A percentile compares a stretch with the other conserved stretches of the same genome.
phyloP scores from a whole-genome alignment of 2,888 invertebrate genomes.

The Metopia argyrocephala region DNA sequence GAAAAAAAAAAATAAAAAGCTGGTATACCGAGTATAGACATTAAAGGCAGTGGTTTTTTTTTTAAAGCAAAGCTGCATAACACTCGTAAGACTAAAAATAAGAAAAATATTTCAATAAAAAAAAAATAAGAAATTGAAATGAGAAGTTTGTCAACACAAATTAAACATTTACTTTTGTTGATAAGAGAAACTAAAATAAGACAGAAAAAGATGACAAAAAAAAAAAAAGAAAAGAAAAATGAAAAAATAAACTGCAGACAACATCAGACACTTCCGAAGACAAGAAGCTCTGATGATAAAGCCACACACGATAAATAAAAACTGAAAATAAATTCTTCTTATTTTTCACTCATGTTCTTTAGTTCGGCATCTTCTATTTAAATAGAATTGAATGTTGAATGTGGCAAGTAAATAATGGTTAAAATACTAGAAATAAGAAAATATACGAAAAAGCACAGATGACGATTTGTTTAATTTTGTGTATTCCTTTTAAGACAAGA shows the following conservation, averaged over 20 bases:
- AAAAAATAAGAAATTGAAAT: slow-evolving; percentile 8
- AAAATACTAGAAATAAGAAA: slow-evolving; percentile 35
- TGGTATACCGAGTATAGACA: slow-evolving; percentile 26
- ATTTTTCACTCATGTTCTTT: slow-evolving; percentile 14
- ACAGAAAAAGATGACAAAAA: not conserved
- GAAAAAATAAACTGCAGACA: not conserved
- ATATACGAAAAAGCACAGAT: slow-evolving; percentile 13
- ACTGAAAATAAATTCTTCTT: slow-evolving; percentile 9
- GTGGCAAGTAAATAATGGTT: slow-evolving; percentile 36
- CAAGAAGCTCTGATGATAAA: slow-evolving; percentile 13
- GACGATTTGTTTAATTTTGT: slow-evolving; percentile 31
- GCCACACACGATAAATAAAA: slow-evolving; percentile 19
- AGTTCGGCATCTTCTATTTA: slow-evolving; percentile 39
- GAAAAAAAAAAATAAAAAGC: not conserved
- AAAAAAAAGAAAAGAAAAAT: not conserved
- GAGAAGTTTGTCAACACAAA: slow-evolving; percentile 60
- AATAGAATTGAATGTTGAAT: not conserved
- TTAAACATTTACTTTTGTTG: slow-evolving; percentile 57
- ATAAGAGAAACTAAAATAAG: slow-evolving; percentile 25
- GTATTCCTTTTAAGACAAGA: too few relatives aligned
- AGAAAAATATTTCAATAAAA: not conserved
- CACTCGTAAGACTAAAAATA: too few relatives aligned
- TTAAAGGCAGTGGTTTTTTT: slow-evolving; percentile 40
- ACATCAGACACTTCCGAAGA: slow-evolving; percentile 30
- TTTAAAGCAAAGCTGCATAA: too few relatives aligned